Evolutionary conservation across 2,888 invertebrate genomes (phyloP).

Genomic region (Acanthoscelides obtectus): DNA sequence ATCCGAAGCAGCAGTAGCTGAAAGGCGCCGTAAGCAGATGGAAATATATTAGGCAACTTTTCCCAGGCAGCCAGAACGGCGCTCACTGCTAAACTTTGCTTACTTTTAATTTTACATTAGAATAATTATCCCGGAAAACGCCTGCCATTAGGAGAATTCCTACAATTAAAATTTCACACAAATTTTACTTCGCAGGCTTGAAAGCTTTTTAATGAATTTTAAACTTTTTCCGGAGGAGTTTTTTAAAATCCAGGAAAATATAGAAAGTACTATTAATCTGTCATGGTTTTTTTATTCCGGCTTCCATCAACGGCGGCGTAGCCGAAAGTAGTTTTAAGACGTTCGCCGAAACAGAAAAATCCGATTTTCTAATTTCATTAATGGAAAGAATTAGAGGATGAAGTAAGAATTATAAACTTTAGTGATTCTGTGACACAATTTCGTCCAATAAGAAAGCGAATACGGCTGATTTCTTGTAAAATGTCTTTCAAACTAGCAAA

Average conservation of each 20-base stretch:
- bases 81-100: constrained; percentile 19
- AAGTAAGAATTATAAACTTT: no score
- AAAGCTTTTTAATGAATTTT: constrained; percentile 27
- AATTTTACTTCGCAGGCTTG: constrained; percentile 24
- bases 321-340: not conserved
- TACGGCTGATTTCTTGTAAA: no score
- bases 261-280: constrained; percentile 22
- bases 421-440: no score
- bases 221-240: constrained; percentile 18
- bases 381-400: no score
- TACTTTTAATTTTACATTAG: constrained; percentile 28
- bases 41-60: constrained; percentile 25
- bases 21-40: constrained; percentile 12
- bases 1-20: not conserved
- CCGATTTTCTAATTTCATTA: no score
- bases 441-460: no score
- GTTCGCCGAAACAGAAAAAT: not conserved
- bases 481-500: no score
- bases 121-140: constrained; percentile 30
- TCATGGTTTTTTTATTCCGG: constrained; percentile 12
- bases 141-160: constrained; percentile 30
- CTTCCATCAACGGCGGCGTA: not conserved
- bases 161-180: constrained; percentile 27
- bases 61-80: constrained; percentile 13
- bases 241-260: constrained; percentile 13